Evolutionary conservation across 1,140 invertebrate genomes (phyloP).

Genomic region (Megalopta genalis): DNA sequence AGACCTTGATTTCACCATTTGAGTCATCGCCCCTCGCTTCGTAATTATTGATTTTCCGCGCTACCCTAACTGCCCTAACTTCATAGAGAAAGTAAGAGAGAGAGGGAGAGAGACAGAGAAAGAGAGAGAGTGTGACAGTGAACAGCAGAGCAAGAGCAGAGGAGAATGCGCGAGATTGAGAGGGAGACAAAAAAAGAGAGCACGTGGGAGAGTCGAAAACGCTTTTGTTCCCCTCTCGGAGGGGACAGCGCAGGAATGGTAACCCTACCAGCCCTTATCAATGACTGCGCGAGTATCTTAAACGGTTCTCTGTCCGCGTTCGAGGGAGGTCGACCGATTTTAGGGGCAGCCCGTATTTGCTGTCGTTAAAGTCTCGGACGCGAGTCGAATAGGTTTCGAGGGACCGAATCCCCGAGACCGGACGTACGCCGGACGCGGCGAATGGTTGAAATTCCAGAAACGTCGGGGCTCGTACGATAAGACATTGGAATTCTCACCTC

Average conservation of each 20-base stretch:
- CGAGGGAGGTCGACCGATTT: conserved; percentile 1
- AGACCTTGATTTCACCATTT: conserved; percentile 80
- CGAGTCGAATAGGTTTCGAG: background rate
- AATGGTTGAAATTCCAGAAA: background rate
- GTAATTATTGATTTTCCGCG: conserved; percentile 81
- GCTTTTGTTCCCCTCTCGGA: conserved; percentile 75
- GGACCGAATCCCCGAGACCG: background rate
- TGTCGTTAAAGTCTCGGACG: conserved; percentile 42
- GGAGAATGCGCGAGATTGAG: conserved; percentile 28
- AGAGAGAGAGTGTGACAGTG: conserved; percentile 43
- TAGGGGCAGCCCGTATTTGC: background rate
- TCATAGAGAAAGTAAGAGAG: conserved; percentile 68
- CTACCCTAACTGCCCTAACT: conserved; percentile 79
- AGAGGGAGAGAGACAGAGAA: conserved; percentile 60
- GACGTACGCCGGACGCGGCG: background rate
- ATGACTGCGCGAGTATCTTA: conserved; percentile 60
- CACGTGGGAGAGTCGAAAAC: conserved; percentile 73
- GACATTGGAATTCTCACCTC: conserved; percentile 82
- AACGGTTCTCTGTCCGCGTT: background rate
- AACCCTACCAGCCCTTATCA: conserved; percentile 67
- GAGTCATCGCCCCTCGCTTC: conserved; percentile 79
- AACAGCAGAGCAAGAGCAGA: conserved; percentile 46
- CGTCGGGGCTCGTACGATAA: conserved; percentile 5
- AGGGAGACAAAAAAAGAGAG: conserved; percentile 31
- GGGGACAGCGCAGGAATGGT: conserved; percentile 67